Percentiles rank a stretch among this genome's conserved stretches.
Evolutionary conservation across 2,113 vertebrate species (phyloP).

Genomic region (Vidua chalybeata): DNA sequence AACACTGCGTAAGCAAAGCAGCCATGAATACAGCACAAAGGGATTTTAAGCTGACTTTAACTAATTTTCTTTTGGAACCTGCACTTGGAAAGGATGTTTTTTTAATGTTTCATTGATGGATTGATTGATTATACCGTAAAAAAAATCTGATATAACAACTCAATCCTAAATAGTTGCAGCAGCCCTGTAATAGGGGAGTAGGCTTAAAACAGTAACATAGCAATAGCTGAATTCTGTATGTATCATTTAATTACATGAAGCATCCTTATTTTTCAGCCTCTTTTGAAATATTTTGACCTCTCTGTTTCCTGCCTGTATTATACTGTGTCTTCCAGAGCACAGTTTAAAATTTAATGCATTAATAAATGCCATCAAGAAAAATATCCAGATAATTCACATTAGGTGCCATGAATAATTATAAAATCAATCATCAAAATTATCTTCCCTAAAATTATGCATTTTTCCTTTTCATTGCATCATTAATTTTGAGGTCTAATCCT

Average conservation of each 20-base stretch:
- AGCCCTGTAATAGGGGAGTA: neutral
- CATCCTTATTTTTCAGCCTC: neutral
- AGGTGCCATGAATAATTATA: slow-evolving; percentile 62
- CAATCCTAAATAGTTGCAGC: neutral
- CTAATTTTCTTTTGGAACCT: neutral
- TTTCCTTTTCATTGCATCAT: slow-evolving; percentile 56
- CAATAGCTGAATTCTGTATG: neutral
- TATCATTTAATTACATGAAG: neutral
- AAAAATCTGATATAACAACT: neutral
- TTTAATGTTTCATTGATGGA: neutral
- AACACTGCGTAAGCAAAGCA: neutral
- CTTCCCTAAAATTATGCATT: slow-evolving; percentile 52
- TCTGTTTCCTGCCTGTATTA: slow-evolving; percentile 17
- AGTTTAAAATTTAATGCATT: slow-evolving; percentile 67
- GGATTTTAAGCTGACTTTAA: neutral
- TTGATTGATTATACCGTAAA: neutral
- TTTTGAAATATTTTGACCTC: slow-evolving; percentile 1
- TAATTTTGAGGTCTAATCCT: slow-evolving; percentile 43
- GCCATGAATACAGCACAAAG: neutral
- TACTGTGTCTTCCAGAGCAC: slow-evolving; percentile 4
- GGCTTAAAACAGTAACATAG: neutral
- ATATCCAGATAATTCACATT: slow-evolving; percentile 49
- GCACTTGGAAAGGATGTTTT: neutral
- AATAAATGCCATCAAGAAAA: slow-evolving; percentile 68
- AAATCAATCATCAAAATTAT: slow-evolving; percentile 65